Evolutionary conservation across 1,140 invertebrate species (phyloP), one percentile per base, ranked within the genome.

Genomic region (Aphis gossypii): DNA sequence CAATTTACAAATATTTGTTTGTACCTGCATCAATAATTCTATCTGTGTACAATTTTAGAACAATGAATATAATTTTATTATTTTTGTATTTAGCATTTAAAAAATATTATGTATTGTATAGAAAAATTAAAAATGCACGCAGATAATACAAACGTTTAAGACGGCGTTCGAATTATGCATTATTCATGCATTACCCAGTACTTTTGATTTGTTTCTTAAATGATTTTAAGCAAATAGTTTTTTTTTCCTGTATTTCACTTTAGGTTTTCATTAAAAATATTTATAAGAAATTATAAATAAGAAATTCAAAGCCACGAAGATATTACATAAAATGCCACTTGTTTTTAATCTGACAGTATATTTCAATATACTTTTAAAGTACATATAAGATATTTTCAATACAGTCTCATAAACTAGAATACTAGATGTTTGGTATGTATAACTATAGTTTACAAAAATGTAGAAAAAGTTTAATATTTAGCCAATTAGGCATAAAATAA

Each of bases 51-150:
- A 25, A 9, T 56, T n/a, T 68, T 68, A 68, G n/a, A n/a, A 68
- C 25, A 68, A 68, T 68, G 5, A n/a, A 68, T n/a, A 68, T 68
- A 4, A 30, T 68, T n/a, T 68, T 60, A n/a, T n/a, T 68, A 68
- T 68, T 68, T 83, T 23, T 83, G 76, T 38, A 38, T 38, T 86
- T 30, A 76, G 6, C 46, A 46, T 86, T 86, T 41, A 30, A 46
- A n/a, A 76, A 76, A 76, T 76, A 76, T 76, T n/a, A 76, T 76
- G n/a, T 76, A 76, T 76, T 76, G 60, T n/a, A 76, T 76, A 76
- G 5, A 76, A n/a, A 76, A 76, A 76, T 76, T 76, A 76, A 76
- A 76, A 76, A 76, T 76, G 60, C 60, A 83, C 4, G 14, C 0
- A 14, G 30, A 86, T 23, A 46, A 86, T 46, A 86, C 44, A 46